Evolutionary conservation across 1,140 invertebrate species (phyloP), one percentile per base, ranked within the genome.

Genomic region (Drosophila tsacasi): DNA sequence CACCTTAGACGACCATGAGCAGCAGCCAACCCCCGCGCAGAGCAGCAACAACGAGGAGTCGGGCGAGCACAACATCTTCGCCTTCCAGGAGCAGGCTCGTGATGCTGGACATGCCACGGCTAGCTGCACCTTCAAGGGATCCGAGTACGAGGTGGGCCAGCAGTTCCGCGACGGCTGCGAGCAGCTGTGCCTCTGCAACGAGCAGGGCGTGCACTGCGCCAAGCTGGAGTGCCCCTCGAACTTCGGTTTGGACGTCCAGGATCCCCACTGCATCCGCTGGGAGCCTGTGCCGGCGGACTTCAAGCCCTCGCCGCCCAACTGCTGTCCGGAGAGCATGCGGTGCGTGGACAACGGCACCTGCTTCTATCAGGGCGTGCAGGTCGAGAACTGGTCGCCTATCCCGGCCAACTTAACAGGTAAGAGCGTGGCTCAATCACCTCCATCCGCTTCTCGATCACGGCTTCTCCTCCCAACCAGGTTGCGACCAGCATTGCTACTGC

Each of bases 401-500:
- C 96, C 96, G 4, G 89, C 93, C 25, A 86, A 92, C 54, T 93
- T 91, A 94, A 96, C 93, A 80, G 92, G 92, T 93, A 78, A 91
- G 83, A 47, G 30, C 35, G 13, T 52, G 35, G 47, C 46, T 27
- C n/a, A 25, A 9, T 62, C 54, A 60, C 52, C 40, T 52, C 15
- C 65, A 79, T 61, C 23, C 3, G 12, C 49, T 32, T 66, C 15
- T 63, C 59, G 35, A 44, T n/a, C 64, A 50, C 58, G 23, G 13
- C 27, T 44, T 64, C 30, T n/a, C 30, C 40, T 13, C 37, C 13
- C 37, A 7, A 21, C 95, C 95, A 54, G 97, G 97, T 52, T 98
- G 97, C 90, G 96, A 97, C 59, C 95, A 97, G 68, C 94, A 95
- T 80, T 98, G 97, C 93, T 97, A 95, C 92, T 98, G 97, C 83